phyloP scores from a whole-genome alignment of 2,113 vertebrate species.

The Sakesphorus luctuosus region DNA sequence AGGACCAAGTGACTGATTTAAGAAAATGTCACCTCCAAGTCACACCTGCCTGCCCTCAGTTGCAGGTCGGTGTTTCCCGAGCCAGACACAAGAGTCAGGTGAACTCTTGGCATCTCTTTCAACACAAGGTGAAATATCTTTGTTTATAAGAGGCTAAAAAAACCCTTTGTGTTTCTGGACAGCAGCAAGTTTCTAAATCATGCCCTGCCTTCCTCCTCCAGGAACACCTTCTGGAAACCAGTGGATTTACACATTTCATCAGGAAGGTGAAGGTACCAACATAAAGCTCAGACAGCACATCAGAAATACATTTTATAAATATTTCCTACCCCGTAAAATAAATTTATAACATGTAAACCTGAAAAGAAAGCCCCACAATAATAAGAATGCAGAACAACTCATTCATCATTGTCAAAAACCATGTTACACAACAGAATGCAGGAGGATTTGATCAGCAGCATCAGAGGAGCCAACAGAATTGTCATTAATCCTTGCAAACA shows the following conservation, averaged over 20 bases:
- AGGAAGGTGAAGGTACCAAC: neutral
- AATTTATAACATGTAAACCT: neutral
- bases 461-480: constrained; percentile 10
- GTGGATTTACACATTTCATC: neutral
- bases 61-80: neutral
- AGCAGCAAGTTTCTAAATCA: neutral
- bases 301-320: neutral
- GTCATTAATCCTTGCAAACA: constrained; percentile 42
- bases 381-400: neutral
- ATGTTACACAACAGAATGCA: neutral
- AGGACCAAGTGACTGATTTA: neutral
- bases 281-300: neutral
- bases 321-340: neutral
- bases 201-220: neutral
- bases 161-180: neutral
- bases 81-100: neutral
- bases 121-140: neutral
- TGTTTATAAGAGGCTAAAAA: neutral
- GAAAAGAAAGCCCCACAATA: neutral
- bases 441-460: neutral
- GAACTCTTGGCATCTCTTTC: neutral
- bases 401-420: neutral
- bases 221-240: neutral
- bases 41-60: neutral
- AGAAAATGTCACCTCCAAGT: neutral